Conservation (phyloP, 1,140 invertebrate species). For the Mesaphorura yosii region DNA sequence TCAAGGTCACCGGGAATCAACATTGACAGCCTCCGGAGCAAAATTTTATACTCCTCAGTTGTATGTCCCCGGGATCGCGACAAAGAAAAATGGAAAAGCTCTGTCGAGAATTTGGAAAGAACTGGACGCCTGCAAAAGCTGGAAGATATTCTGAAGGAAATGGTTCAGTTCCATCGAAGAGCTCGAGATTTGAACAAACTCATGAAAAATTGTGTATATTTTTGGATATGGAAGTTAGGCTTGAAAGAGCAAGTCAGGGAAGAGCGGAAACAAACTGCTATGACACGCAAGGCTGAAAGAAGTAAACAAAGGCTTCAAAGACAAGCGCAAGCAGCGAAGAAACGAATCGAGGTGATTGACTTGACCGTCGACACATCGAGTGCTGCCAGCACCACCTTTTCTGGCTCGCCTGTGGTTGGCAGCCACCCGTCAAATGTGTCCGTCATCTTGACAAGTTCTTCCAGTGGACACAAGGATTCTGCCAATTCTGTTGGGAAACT, state of each 20-base stretch:
- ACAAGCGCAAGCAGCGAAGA: background rate
- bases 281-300: too few relatives aligned
- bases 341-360: background rate
- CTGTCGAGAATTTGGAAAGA: too few relatives aligned
- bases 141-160: background rate
- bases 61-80: too few relatives aligned
- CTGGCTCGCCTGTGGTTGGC: background rate
- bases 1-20: too few relatives aligned
- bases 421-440: background rate
- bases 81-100: too few relatives aligned
- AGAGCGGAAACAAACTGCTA: too few relatives aligned
- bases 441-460: background rate
- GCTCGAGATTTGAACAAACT: slow-evolving; percentile 8
- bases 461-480: background rate
- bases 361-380: background rate
- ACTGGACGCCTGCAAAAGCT: too few relatives aligned
- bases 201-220: slow-evolving; percentile 2
- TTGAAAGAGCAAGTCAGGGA: background rate
- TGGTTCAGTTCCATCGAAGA: slow-evolving; percentile 2
- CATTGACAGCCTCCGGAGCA: too few relatives aligned
- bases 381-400: background rate
- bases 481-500: background rate
- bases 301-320: background rate
- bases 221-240: background rate
- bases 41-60: too few relatives aligned